Evolutionary conservation across 2,797 vertebrate species (phyloP).

Genomic region (Uromys caudimaculatus): DNA sequence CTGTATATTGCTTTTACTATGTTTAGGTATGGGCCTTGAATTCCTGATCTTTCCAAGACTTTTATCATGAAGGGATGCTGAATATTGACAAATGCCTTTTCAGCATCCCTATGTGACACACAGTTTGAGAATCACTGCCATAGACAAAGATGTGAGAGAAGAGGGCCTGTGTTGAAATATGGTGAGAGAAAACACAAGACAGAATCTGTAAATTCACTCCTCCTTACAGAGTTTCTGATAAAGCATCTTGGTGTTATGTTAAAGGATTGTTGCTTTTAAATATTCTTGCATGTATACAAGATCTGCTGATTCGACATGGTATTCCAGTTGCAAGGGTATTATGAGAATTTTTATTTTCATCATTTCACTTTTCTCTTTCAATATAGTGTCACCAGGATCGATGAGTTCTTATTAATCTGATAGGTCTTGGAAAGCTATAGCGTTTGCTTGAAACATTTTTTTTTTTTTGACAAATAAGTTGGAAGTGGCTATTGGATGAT

Average conservation of each 20-base stretch:
- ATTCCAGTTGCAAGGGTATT: not conserved
- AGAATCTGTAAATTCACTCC: not conserved
- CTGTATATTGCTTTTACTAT: too few species aligned
- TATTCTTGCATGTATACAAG: not conserved
- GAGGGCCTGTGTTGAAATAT: not conserved
- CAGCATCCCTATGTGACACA: too few species aligned
- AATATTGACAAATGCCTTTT: too few species aligned
- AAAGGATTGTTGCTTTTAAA: not conserved
- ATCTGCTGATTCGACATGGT: not conserved
- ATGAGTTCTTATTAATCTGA: not conserved
- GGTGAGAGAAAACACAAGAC: not conserved
- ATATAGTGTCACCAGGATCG: not conserved
- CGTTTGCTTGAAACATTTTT: not conserved
- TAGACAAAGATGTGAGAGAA: not conserved
- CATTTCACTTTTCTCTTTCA: slow-evolving; percentile 16
- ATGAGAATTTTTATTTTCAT: not conserved
- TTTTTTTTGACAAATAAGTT: not conserved
- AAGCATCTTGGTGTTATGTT: not conserved
- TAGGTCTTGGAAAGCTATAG: not conserved
- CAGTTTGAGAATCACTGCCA: not conserved
- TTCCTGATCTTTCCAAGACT: too few species aligned
- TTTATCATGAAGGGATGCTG: too few species aligned
- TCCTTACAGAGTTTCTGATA: not conserved
- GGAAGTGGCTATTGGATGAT: not conserved
- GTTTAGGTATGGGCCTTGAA: too few species aligned